phyloP scores from a whole-genome alignment of 2,888 invertebrate species.

The Xylota sylvarum region DNA sequence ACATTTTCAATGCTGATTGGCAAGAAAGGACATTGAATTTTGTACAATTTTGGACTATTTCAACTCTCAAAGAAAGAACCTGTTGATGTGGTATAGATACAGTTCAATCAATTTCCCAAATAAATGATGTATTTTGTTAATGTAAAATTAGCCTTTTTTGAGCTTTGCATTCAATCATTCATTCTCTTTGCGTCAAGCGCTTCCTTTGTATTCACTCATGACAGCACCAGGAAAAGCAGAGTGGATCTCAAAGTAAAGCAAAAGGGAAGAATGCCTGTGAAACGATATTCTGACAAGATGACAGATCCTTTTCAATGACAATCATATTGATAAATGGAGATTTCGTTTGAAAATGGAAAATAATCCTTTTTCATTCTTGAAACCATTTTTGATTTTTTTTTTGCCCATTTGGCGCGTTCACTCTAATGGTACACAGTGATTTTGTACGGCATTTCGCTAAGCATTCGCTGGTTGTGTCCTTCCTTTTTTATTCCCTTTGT shows the following conservation, averaged over 20 bases:
- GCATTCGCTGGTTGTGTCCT: constrained; percentile 12
- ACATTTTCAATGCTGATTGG: background rate
- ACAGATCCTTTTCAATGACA: constrained; percentile 76
- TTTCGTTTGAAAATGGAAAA: constrained; percentile 56
- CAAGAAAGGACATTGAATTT: background rate
- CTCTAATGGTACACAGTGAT: constrained; percentile 28
- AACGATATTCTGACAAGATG: constrained; percentile 62
- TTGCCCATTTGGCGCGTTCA: constrained; percentile 46
- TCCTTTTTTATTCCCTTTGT: constrained; percentile 44
- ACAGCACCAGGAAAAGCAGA: constrained; percentile 28
- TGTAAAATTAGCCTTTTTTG: constrained; percentile 58
- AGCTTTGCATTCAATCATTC: constrained; percentile 45
- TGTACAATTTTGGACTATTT: background rate
- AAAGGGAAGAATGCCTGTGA: constrained; percentile 1
- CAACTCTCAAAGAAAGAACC: background rate
- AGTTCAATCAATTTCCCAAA: background rate
- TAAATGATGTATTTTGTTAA: constrained; percentile 31
- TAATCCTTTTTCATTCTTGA: constrained; percentile 47
- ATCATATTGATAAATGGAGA: constrained; percentile 76
- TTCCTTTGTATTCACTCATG: constrained; percentile 48
- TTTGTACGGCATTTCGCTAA: constrained; percentile 34
- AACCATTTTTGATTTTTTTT: constrained; percentile 49
- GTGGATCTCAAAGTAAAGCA: constrained; percentile 8
- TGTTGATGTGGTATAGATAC: background rate
- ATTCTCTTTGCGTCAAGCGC: constrained; percentile 53